These are phyloP conservation scores for Ischnura elegans DNA, from an alignment of 2,888 invertebrate genomes.

Conservation along the genomic window DNA sequence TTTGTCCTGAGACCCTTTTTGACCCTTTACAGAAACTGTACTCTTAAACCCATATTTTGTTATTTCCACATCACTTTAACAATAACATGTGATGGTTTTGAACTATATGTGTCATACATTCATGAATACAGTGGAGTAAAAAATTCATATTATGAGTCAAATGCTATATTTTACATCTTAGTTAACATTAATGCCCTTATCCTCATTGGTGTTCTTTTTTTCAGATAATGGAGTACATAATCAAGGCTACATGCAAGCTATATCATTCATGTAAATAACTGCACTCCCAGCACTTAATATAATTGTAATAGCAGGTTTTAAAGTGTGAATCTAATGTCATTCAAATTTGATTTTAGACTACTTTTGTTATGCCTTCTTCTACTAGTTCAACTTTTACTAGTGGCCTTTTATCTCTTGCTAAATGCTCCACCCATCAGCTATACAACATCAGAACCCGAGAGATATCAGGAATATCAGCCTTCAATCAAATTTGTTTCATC, in stretches of 20 bases:
- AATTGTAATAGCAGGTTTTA: conserved; percentile 15
- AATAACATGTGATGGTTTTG: too few relatives aligned
- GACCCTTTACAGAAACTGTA: too few relatives aligned
- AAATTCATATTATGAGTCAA: background rate
- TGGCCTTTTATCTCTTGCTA: conserved; percentile 75
- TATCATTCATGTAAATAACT: conserved; percentile 37
- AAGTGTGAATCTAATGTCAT: conserved; percentile 71
- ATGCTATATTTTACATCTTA: background rate
- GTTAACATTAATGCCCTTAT: background rate
- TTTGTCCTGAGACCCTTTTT: too few relatives aligned
- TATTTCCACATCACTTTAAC: too few relatives aligned
- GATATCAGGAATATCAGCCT: conserved; percentile 63
- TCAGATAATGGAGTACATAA: conserved; percentile 54
- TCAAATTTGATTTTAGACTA: conserved; percentile 75
- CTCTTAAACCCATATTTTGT: too few relatives aligned
- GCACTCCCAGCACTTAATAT: conserved; percentile 1
- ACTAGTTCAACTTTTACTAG: conserved; percentile 75
- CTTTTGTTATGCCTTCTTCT: conserved; percentile 76
- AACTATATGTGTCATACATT: background rate
- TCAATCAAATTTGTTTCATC: conserved; percentile 70
- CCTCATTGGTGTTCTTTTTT: background rate
- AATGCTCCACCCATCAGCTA: conserved; percentile 69
- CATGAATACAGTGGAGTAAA: background rate
- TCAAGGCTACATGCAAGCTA: conserved; percentile 10
- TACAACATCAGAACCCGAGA: conserved; percentile 69